Base-by-base conservation (phyloP, 2,888 invertebrate genomes). In the Phymatocera aterrima region DNA sequence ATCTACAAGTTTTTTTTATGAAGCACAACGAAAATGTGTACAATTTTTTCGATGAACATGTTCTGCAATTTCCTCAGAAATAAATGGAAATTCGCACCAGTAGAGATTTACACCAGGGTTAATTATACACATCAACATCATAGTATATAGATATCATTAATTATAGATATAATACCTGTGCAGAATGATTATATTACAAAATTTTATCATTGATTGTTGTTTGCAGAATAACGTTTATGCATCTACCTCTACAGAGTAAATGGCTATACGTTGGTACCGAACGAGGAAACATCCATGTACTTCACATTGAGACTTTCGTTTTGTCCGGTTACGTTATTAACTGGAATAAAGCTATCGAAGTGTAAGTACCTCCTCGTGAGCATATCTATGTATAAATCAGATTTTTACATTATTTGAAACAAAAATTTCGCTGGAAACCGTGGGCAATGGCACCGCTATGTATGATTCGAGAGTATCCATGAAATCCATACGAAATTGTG, bases 311-410 rank as follows among this genome's bases (percentile, higher is more conserved):
- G 92, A 95, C 96, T 86, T 99, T 99, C 93, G 94, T 95, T 88
- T 94, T 99, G 87, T 98, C 98, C 89, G 98, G 99, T 83, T 99
- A 99, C 93, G 95, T 98, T 91, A 98, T 99, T 93, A 99, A 99
- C 94, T 99, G 99, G 99, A 99, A 99, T 93, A 99, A 99, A 93
- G 98, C 99, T 88, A 99, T 99, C 91, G 99, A 99, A 95, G 94
- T 98, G 98, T 99, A 92, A 96, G 97, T 96, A 72, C 5, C 24
- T 34, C 4, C 8, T 3, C 51, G 18, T 31, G 31, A 51, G n/a
- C n/a, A n/a, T n/a, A n/a, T n/a, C n/a, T n/a, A n/a, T n/a, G n/a
- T n/a, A n/a, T n/a, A n/a, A n/a, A n/a, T n/a, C n/a, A n/a, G n/a
- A n/a, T n/a, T n/a, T n/a, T n/a, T n/a, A n/a, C n/a, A n/a, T n/a